Evolutionary conservation across 1,140 invertebrate genomes (phyloP).

Genomic region (Carposina sasakii): DNA sequence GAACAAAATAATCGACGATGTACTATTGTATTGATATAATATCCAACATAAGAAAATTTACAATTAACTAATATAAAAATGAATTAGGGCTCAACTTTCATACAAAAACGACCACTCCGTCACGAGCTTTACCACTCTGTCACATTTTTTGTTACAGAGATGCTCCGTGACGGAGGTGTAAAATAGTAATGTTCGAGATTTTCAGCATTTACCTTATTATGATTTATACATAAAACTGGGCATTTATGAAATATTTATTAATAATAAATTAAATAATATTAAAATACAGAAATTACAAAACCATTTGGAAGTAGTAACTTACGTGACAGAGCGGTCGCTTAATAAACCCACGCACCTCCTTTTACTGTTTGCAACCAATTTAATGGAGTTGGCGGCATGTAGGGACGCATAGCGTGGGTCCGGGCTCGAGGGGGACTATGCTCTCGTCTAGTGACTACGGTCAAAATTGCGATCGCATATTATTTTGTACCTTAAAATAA

Average conservation of each 20-base stretch:
- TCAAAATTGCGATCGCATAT: no score
- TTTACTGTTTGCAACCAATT: background rate
- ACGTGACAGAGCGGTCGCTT: background rate
- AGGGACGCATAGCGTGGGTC: no score
- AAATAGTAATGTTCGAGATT: background rate
- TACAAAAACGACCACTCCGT: background rate
- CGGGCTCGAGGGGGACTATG: no score
- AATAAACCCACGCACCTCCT: constrained; percentile 9
- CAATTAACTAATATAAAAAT: background rate
- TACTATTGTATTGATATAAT: background rate
- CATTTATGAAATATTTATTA: constrained; percentile 2
- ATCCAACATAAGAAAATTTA: background rate
- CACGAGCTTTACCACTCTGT: background rate
- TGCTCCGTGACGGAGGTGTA: background rate
- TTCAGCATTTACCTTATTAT: background rate
- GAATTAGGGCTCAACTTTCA: background rate
- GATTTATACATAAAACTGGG: background rate
- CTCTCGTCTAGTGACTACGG: no score
- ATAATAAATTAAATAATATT: background rate
- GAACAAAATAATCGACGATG: background rate
- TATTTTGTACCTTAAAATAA: no score
- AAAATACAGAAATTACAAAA: background rate
- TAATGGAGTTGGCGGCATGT: background rate
- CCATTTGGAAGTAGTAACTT: constrained; percentile 1
- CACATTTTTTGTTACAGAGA: background rate